phyloP scores from a whole-genome alignment of 2,888 invertebrate species.

The Sclerodermus sp. region DNA sequence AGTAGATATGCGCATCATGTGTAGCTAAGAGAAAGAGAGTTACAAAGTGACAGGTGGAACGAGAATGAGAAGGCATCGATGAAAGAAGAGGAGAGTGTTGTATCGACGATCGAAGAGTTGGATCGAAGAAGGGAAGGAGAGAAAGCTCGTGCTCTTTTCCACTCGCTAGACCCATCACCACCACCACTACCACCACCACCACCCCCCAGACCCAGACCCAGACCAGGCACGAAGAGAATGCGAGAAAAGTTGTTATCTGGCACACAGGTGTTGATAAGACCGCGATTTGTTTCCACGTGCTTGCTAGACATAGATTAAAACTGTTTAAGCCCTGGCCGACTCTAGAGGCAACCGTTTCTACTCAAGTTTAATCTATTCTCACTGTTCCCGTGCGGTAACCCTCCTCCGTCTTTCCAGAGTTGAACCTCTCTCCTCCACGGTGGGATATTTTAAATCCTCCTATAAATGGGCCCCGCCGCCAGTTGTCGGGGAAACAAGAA shows the following conservation, averaged over 20 bases:
- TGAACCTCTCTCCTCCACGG: slow-evolving; percentile 12
- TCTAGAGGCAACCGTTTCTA: slow-evolving; percentile 40
- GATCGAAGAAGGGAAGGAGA: background rate
- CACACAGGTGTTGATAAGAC: slow-evolving; percentile 51
- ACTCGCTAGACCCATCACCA: too few relatives aligned
- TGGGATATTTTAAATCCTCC: slow-evolving; percentile 23
- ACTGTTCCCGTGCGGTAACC: slow-evolving; percentile 33
- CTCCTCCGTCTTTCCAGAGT: slow-evolving; percentile 24
- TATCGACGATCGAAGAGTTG: too few relatives aligned
- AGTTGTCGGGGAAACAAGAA: background rate
- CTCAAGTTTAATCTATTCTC: slow-evolving; percentile 49
- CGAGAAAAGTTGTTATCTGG: slow-evolving; percentile 53
- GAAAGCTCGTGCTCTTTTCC: too few relatives aligned
- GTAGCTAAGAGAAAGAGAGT: slow-evolving; percentile 8
- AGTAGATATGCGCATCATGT: slow-evolving; percentile 9
- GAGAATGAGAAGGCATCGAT: too few relatives aligned
- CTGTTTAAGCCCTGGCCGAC: slow-evolving; percentile 41
- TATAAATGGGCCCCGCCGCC: slow-evolving; percentile 14
- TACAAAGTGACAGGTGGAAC: background rate
- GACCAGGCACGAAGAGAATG: slow-evolving; percentile 15
- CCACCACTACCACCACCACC: too few relatives aligned
- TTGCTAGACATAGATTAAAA: slow-evolving; percentile 46
- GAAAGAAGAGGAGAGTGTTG: too few relatives aligned
- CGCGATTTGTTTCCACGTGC: slow-evolving; percentile 52
- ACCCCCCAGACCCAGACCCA: too few relatives aligned